These are phyloP conservation scores for Plagodis dolabraria DNA, from an alignment of 2,888 invertebrate genomes.

Conservation along the genomic window DNA sequence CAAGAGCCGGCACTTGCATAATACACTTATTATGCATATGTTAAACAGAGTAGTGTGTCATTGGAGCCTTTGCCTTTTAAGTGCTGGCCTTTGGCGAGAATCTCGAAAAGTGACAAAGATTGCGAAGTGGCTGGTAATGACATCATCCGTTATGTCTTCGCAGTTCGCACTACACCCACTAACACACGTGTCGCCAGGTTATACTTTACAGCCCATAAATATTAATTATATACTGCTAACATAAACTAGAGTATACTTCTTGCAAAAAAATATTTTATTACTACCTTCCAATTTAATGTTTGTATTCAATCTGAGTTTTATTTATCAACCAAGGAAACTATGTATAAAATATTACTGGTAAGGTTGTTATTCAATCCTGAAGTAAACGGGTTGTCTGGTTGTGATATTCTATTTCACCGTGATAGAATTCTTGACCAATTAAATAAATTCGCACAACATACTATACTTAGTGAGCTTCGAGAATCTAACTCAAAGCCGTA, in stretches of 20 bases:
- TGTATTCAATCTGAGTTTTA: too few species aligned
- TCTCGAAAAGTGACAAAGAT: conserved; percentile 60
- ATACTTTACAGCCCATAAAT: conserved; percentile 33
- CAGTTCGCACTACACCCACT: conserved; percentile 75
- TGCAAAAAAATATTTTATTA: too few species aligned
- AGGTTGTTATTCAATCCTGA: too few species aligned
- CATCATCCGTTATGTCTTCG: conserved; percentile 73
- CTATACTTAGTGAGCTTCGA: too few species aligned
- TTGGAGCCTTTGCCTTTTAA: conserved; percentile 50
- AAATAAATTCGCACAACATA: too few species aligned
- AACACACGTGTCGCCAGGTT: conserved; percentile 65
- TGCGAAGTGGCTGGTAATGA: conserved; percentile 68
- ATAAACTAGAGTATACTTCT: background rate
- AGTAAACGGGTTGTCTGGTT: too few species aligned
- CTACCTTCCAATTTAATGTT: background rate
- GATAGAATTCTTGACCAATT: too few species aligned
- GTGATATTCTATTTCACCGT: too few species aligned
- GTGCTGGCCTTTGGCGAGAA: conserved; percentile 38
- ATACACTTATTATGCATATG: conserved; percentile 41
- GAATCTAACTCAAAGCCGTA: too few species aligned
- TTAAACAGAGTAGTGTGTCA: conserved; percentile 63
- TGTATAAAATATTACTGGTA: too few species aligned
- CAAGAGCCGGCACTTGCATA: conserved; percentile 69
- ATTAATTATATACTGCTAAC: conserved; percentile 4
- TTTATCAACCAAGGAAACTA: too few species aligned